phyloP scores from a whole-genome alignment of 2,888 invertebrate genomes.

The Cerastoderma edule region DNA sequence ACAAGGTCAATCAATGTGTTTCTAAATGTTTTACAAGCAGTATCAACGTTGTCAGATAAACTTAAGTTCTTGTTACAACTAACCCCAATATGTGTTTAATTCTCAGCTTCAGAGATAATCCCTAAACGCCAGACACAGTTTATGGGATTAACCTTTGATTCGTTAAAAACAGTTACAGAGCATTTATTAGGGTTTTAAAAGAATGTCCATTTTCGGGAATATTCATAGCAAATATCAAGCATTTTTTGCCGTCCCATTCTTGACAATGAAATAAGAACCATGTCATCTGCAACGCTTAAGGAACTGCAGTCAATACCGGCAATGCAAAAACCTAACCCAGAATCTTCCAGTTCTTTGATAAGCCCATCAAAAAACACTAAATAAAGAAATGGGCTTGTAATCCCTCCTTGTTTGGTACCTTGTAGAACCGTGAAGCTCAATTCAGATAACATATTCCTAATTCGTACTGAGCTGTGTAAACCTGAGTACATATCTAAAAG shows the following conservation, averaged over 20 bases:
- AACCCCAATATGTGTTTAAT: no score
- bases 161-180: not conserved
- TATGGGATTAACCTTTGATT: no score
- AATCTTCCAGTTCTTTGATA: not conserved
- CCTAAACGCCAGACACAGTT: no score
- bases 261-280: slow-evolving; percentile 8
- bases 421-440: not conserved
- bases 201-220: not conserved
- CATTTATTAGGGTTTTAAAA: not conserved
- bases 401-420: not conserved
- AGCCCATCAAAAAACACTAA: slow-evolving; percentile 6
- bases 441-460: not conserved
- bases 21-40: no score
- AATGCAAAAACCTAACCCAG: not conserved
- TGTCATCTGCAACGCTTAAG: slow-evolving; percentile 7
- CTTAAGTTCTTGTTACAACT: no score
- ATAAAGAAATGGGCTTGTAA: slow-evolving; percentile 9
- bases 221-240: not conserved
- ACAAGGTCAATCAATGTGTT: no score
- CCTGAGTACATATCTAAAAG: not conserved
- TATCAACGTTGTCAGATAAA: no score
- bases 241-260: not conserved
- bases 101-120: no score
- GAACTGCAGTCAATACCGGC: not conserved
- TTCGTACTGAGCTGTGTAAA: slow-evolving; percentile 1